Evolutionary conservation across 2,113 vertebrate species (phyloP).

Genomic region (Sinocyclocheilus rhinocerous): DNA sequence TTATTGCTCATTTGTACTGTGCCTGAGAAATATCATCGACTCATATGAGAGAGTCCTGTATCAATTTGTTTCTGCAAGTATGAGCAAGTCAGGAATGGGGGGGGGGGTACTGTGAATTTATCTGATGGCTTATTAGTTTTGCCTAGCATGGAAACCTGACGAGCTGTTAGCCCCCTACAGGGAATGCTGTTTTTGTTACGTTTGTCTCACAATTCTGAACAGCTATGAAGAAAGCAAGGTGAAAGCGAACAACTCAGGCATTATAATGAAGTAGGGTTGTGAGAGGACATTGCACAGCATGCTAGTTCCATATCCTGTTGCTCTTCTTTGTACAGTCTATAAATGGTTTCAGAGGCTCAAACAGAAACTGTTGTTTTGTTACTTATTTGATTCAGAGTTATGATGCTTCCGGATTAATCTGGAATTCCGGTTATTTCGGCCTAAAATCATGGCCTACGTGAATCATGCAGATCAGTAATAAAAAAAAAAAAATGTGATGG

Average conservation of each 20-base stretch:
- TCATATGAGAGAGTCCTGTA: background rate
- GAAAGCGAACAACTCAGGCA: conserved; percentile 10
- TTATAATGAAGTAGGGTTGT: conserved; percentile 14
- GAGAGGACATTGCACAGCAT: conserved; percentile 20
- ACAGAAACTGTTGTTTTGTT: background rate
- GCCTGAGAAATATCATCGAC: background rate
- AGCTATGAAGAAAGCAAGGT: background rate
- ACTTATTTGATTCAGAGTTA: no score
- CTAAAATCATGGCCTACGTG: no score
- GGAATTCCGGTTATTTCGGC: no score
- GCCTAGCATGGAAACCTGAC: background rate
- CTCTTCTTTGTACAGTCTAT: background rate
- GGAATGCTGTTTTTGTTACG: background rate
- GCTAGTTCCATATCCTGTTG: background rate
- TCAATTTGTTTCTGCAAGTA: conserved; percentile 4
- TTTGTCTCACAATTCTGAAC: background rate
- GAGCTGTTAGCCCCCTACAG: conserved; percentile 18
- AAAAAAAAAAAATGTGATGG: no score
- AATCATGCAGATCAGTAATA: no score
- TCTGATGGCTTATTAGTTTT: conserved; percentile 11
- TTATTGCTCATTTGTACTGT: background rate
- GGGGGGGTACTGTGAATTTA: conserved; percentile 18
- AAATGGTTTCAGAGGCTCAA: background rate
- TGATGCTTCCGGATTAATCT: no score
- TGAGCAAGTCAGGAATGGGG: conserved; percentile 8